A percentile compares a stretch with the other conserved stretches of the same genome.
Conservation (phyloP, 1,140 invertebrate species). For the Camponotus pennsylvanicus region DNA sequence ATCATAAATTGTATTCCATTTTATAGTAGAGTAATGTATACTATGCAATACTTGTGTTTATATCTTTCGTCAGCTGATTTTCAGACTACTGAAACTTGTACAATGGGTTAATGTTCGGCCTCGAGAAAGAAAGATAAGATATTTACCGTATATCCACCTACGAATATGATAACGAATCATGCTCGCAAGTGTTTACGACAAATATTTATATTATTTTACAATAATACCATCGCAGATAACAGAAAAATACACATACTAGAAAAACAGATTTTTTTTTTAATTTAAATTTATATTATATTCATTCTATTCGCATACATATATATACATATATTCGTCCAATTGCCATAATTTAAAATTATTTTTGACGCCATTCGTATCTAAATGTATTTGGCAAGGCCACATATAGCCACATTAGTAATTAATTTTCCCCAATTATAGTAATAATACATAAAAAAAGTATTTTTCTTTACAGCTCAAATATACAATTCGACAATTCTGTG, state of each 20-base stretch:
- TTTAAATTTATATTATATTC: not conserved
- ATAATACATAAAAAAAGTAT: not conserved
- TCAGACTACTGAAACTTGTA: not conserved
- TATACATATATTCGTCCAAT: not conserved
- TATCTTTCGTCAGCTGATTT: constrained; percentile 13
- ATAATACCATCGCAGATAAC: not conserved
- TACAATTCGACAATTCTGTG: not conserved
- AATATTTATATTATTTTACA: constrained; percentile 1
- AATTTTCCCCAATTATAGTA: not conserved
- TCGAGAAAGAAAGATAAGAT: constrained; percentile 35
- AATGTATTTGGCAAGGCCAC: not conserved
- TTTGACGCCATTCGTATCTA: constrained; percentile 18
- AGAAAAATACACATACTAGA: not conserved
- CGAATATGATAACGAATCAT: constrained; percentile 45
- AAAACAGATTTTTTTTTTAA: not conserved
- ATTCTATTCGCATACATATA: not conserved
- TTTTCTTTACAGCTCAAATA: not conserved
- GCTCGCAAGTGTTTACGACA: constrained; percentile 12
- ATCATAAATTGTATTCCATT: not conserved
- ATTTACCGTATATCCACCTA: not conserved
- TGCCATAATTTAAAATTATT: constrained; percentile 29
- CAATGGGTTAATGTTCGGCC: constrained; percentile 34
- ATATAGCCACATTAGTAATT: not conserved
- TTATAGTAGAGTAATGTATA: not conserved
- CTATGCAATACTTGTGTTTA: not conserved